Evolutionary conservation across 2,113 vertebrate species (phyloP).

Genomic region (Beaufortia kweichowensis): DNA sequence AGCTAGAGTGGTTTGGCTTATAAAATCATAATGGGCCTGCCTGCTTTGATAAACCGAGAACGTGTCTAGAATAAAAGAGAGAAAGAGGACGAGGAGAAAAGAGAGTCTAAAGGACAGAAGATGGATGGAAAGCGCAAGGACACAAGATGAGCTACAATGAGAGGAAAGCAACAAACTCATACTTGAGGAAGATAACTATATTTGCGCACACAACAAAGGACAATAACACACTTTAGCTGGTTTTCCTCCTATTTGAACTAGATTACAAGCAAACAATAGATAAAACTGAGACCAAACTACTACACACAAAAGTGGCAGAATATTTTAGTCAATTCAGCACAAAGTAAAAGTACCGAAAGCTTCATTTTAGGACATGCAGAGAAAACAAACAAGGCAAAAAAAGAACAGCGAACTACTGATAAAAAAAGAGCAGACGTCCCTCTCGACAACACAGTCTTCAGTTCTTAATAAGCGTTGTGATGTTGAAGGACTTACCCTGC

Average conservation of each 20-base stretch:
- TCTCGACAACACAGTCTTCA: constrained; percentile 52
- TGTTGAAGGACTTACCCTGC: constrained; percentile 86
- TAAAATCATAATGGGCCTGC: constrained; percentile 80
- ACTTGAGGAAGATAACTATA: too few species aligned
- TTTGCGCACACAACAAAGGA: too few species aligned
- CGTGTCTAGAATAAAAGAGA: constrained; percentile 63
- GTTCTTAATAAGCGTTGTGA: not conserved
- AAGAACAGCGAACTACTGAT: not conserved
- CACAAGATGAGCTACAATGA: constrained; percentile 1
- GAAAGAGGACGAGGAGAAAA: constrained; percentile 26
- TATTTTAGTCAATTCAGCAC: too few species aligned
- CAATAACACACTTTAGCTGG: too few species aligned
- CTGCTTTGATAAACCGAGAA: constrained; percentile 74
- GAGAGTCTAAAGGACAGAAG: constrained; percentile 6
- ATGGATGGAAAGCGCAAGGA: not conserved
- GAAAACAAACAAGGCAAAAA: not conserved
- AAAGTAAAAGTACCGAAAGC: not conserved
- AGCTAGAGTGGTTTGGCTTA: constrained; percentile 78
- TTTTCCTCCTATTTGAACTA: too few species aligned
- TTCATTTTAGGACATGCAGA: not conserved
- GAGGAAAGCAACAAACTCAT: not conserved
- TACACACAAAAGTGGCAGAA: too few species aligned
- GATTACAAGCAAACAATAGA: too few species aligned
- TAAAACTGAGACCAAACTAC: too few species aligned
- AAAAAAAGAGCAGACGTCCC: not conserved